A percentile compares a stretch with the other conserved stretches of the same genome.
phyloP scores from a whole-genome alignment of 2,113 vertebrate species.

The Perca schrenkii region DNA sequence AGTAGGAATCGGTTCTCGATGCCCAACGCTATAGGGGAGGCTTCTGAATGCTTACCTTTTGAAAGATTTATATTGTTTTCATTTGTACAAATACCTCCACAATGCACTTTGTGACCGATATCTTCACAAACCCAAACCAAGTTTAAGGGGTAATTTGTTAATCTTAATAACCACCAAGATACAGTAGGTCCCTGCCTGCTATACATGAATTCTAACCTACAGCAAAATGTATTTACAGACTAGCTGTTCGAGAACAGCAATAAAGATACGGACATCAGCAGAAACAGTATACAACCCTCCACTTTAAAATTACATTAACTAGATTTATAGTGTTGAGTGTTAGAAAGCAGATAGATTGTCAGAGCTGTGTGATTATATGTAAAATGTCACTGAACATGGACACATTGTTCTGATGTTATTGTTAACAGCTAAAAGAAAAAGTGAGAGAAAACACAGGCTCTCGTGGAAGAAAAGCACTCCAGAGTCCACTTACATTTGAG shows the following conservation, averaged over 20 bases:
- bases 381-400: background rate
- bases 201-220: background rate
- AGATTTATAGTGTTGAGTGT: background rate
- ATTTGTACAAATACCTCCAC: background rate
- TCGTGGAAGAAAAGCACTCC: conserved; percentile 11
- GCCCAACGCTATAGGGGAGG: no score
- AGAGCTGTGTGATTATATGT: conserved; percentile 20
- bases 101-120: background rate
- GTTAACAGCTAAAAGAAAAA: conserved; percentile 19
- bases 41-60: background rate
- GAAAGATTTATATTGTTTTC: background rate
- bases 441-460: conserved; percentile 12
- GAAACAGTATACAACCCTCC: background rate
- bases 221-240: background rate
- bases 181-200: background rate
- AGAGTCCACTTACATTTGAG: conserved; percentile 11
- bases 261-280: background rate
- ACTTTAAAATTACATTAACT: background rate
- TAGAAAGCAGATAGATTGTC: background rate
- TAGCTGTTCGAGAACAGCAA: background rate
- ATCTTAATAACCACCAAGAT: background rate
- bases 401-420: conserved; percentile 15
- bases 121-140: background rate
- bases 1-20: no score
- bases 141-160: background rate